Conservation (phyloP, 2,888 invertebrate genomes). For the Synanthedon myopaeformis region DNA sequence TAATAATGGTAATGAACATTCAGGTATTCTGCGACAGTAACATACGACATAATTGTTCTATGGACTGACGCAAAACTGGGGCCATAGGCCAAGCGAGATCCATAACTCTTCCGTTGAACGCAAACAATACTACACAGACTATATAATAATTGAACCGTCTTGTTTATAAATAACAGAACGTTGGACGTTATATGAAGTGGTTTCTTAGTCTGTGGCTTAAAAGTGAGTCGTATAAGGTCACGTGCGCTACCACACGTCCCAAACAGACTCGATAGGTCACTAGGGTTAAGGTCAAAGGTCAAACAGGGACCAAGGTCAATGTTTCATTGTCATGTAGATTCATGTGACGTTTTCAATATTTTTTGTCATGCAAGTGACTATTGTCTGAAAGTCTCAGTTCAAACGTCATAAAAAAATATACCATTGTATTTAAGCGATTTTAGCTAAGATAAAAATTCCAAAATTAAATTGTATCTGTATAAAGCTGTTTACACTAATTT, state of each 20-base stretch:
- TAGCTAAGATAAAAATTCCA: too few relatives aligned
- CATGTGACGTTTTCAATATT: conserved; percentile 27
- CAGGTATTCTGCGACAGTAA: conserved; percentile 29
- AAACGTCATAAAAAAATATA: too few relatives aligned
- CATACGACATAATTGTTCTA: conserved; percentile 53
- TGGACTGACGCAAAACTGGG: conserved; percentile 53
- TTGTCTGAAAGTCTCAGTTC: conserved; percentile 2
- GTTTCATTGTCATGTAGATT: conserved; percentile 56
- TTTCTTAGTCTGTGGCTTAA: conserved; percentile 3
- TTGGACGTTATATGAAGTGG: neutral
- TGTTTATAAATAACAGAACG: conserved; percentile 4
- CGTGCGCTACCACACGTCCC: conserved; percentile 38
- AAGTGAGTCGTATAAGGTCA: conserved; percentile 25
- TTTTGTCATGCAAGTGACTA: conserved; percentile 26
- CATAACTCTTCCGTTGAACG: conserved; percentile 42
- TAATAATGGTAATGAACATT: conserved; percentile 33
- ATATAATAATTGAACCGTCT: conserved; percentile 3
- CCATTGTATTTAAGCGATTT: too few relatives aligned
- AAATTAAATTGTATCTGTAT: too few relatives aligned
- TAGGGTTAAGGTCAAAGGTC: conserved; percentile 37
- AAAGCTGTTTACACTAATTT: too few relatives aligned
- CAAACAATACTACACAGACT: conserved; percentile 27
- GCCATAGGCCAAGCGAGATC: conserved; percentile 49
- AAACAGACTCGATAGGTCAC: conserved; percentile 44
- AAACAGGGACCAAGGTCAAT: conserved; percentile 42